Conservation (phyloP, 2,888 invertebrate genomes). For the Odiellus spinosus region DNA sequence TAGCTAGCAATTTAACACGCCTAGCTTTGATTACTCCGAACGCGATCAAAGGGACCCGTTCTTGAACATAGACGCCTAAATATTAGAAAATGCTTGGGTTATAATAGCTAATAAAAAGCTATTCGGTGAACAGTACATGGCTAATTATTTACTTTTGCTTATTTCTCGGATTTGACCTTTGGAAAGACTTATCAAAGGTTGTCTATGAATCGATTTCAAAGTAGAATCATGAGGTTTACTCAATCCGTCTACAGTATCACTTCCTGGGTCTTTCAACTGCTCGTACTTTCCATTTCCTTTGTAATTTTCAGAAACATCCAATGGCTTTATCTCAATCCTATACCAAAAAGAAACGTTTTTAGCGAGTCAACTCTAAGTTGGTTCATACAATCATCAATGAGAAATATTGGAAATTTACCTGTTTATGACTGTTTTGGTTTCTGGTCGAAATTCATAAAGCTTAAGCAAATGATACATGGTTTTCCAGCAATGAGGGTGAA, state of each 20-base stretch:
- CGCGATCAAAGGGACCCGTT: conserved; percentile 33
- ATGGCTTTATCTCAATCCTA: too few species aligned
- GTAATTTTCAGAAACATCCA: conserved; percentile 36
- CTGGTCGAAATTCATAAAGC: conserved; percentile 83
- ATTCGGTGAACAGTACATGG: too few species aligned
- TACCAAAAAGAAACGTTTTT: too few species aligned
- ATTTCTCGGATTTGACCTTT: too few species aligned
- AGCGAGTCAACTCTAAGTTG: too few species aligned
- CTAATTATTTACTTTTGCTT: too few species aligned
- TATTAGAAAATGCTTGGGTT: too few species aligned
- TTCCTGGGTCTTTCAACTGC: conserved; percentile 28
- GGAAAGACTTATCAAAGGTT: too few species aligned
- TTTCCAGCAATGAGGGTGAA: conserved; percentile 70
- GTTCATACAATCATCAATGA: too few species aligned
- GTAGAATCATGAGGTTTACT: not conserved
- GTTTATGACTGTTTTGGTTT: conserved; percentile 77
- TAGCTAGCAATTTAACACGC: conserved; percentile 67
- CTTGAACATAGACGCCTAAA: conserved; percentile 11
- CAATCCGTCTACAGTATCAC: conserved; percentile 10
- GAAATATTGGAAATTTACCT: conserved; percentile 31
- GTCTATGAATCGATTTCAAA: too few species aligned
- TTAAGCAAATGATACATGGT: conserved; percentile 82
- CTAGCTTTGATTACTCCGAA: conserved; percentile 78
- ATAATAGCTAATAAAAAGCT: too few species aligned
- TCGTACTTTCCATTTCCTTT: conserved; percentile 38